These are phyloP conservation scores for Taenaris catops DNA, from an alignment of 2,888 invertebrate genomes.

Conservation along the genomic window DNA sequence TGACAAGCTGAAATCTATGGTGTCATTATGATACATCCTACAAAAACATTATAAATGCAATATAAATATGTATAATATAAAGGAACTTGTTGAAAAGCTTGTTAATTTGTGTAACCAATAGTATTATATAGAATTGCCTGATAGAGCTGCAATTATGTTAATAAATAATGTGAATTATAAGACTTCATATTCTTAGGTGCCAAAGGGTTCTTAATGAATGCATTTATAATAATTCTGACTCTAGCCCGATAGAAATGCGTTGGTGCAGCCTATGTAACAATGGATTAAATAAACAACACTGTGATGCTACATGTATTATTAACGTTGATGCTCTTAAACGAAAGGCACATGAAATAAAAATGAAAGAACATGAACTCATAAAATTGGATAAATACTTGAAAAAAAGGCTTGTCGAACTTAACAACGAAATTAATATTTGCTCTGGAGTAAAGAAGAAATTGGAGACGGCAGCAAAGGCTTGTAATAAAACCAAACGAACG, in stretches of 20 bases:
- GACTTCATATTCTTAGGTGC: no score
- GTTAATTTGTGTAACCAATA: no score
- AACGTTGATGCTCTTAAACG: slow-evolving; percentile 10
- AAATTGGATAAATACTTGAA: slow-evolving; percentile 31
- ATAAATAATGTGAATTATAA: no score
- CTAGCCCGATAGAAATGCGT: slow-evolving; percentile 13
- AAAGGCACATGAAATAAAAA: slow-evolving; percentile 17
- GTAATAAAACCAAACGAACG: no score
- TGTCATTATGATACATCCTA: no score
- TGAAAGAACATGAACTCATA: slow-evolving; percentile 17
- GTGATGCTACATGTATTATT: neutral
- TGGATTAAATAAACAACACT: neutral
- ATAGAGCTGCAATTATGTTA: no score
- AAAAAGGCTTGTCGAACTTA: slow-evolving; percentile 23
- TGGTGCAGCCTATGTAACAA: slow-evolving; percentile 9
- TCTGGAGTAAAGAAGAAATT: slow-evolving; percentile 34
- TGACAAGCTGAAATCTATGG: no score
- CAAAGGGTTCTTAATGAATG: neutral
- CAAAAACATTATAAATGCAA: no score
- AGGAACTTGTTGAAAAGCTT: no score
- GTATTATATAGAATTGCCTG: no score
- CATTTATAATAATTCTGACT: neutral
- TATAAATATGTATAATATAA: no score
- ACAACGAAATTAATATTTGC: slow-evolving; percentile 33
- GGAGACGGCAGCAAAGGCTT: slow-evolving; percentile 20